Conservation (phyloP, 2,797 vertebrate genomes). For the Tokudaia tokunoshimensis region DNA sequence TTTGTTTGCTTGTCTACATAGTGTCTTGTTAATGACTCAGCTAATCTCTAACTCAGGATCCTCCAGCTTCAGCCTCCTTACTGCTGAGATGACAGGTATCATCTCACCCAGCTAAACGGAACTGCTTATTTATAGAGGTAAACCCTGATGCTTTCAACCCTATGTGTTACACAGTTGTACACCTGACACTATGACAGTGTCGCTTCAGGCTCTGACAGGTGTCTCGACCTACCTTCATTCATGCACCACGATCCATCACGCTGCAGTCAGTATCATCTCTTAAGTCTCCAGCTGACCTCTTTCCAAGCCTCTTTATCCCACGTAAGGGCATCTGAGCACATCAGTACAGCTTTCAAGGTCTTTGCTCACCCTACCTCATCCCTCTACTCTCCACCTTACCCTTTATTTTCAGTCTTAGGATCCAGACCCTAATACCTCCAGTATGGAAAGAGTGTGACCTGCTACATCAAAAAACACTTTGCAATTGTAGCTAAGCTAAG, state of each 20-base stretch:
- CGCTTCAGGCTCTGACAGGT: background rate
- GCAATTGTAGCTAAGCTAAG: background rate
- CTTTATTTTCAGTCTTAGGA: background rate
- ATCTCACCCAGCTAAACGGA: background rate
- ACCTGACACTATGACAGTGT: background rate
- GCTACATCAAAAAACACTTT: background rate
- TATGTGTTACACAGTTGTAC: background rate
- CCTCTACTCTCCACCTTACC: background rate
- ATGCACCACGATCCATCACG: background rate
- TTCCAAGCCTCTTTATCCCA: background rate
- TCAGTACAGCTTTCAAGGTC: background rate
- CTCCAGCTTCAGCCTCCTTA: background rate
- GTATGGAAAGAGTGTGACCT: background rate
- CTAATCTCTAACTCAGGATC: background rate
- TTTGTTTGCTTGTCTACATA: background rate
- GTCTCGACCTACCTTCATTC: background rate
- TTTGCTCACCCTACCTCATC: background rate
- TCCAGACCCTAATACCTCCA: background rate
- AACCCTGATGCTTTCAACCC: constrained; percentile 2
- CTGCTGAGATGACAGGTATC: background rate
- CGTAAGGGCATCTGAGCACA: background rate
- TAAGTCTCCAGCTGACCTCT: background rate
- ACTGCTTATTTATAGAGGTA: background rate
- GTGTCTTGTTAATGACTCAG: background rate
- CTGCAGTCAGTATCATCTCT: background rate